A percentile compares a stretch with the other conserved stretches of the same genome.
Conservation (phyloP, 2,888 invertebrate genomes). For the Eremobia ochroleuca region DNA sequence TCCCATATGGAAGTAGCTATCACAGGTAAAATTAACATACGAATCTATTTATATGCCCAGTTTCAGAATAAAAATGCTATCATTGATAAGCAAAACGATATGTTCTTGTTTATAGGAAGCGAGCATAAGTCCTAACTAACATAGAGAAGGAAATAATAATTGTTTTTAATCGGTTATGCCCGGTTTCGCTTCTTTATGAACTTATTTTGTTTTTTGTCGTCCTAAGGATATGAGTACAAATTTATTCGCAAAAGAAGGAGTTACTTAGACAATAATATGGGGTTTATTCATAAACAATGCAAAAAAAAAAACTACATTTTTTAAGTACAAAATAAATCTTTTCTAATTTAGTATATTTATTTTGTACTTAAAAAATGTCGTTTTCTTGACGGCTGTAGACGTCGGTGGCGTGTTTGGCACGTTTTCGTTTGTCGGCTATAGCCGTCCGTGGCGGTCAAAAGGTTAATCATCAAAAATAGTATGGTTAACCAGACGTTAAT, state of each 20-base stretch:
- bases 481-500: neutral
- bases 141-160: neutral
- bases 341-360: too few relatives aligned
- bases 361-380: too few relatives aligned
- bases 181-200: neutral
- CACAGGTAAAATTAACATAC: neutral
- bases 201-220: neutral
- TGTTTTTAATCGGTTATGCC: too few relatives aligned
- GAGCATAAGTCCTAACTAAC: too few relatives aligned
- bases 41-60: neutral
- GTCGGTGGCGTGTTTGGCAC: too few relatives aligned
- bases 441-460: too few relatives aligned
- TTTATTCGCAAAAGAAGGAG: neutral
- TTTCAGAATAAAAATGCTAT: neutral
- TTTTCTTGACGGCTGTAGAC: too few relatives aligned
- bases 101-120: too few relatives aligned
- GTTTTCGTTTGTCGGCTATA: too few relatives aligned
- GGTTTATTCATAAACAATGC: neutral
- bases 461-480: neutral
- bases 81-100: too few relatives aligned
- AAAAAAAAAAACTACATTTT: too few relatives aligned
- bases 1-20: neutral
- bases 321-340: too few relatives aligned
- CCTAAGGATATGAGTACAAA: neutral
- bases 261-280: neutral